Percentiles rank a stretch among this genome's conserved stretches.
phyloP scores from a whole-genome alignment of 2,113 vertebrate genomes.

The Dolichallabes microphthalmus region DNA sequence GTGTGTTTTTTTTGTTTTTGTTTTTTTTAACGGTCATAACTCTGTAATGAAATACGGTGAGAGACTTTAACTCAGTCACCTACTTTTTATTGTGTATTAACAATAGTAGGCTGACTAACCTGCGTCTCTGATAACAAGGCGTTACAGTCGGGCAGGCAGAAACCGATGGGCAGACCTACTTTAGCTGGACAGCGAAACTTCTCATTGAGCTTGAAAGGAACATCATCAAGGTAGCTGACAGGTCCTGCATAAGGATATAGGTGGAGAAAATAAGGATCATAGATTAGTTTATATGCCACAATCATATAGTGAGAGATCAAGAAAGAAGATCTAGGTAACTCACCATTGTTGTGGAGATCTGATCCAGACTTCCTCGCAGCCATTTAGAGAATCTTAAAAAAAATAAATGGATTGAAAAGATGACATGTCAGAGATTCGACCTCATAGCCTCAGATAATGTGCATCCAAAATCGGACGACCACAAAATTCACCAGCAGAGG shows the following conservation, averaged over 20 bases:
- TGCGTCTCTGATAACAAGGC: slow-evolving; percentile 77
- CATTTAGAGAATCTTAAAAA: slow-evolving; percentile 88
- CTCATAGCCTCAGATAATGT: neutral
- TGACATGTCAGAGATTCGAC: neutral
- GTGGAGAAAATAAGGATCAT: neutral
- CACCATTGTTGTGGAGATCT: slow-evolving; percentile 87
- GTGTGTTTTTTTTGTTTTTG: too few relatives aligned
- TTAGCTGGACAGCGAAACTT: slow-evolving; percentile 91
- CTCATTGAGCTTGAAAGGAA: slow-evolving; percentile 96
- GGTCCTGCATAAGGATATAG: slow-evolving; percentile 74
- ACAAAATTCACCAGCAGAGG: neutral
- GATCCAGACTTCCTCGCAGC: slow-evolving; percentile 94
- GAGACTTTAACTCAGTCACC: neutral
- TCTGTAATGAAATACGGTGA: neutral
- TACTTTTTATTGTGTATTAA: neutral
- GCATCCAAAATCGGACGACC: neutral
- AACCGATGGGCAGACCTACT: slow-evolving; percentile 91
- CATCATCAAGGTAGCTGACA: slow-evolving; percentile 95
- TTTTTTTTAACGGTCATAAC: too few relatives aligned
- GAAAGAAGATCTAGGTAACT: slow-evolving; percentile 58
- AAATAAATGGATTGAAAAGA: slow-evolving; percentile 45
- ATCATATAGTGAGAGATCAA: neutral
- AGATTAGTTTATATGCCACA: neutral
- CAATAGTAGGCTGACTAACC: slow-evolving; percentile 68
- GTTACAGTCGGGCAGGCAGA: slow-evolving; percentile 80